Conservation (phyloP, 2,113 vertebrate genomes). For the Microtus ochrogaster region DNA sequence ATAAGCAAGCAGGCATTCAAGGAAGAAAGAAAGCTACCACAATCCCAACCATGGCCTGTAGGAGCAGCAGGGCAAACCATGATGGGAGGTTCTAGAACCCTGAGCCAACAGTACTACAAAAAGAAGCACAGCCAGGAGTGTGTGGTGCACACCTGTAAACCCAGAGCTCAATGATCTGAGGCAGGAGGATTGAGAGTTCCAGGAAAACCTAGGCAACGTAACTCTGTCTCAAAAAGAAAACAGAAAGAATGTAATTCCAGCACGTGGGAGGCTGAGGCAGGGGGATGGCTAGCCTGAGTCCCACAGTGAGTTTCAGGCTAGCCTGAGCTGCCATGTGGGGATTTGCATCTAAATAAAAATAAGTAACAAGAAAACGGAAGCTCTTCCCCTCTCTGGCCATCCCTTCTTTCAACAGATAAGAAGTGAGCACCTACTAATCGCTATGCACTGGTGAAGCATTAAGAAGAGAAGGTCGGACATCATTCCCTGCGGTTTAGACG, state of each 20-base stretch:
- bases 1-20: background rate
- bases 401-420: background rate
- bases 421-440: background rate
- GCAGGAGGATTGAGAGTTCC: background rate
- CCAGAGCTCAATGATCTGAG: background rate
- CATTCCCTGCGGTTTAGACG: background rate
- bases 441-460: background rate
- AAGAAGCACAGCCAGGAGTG: background rate
- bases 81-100: background rate
- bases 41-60: fast-evolving
- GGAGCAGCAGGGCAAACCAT: background rate
- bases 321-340: background rate
- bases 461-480: background rate
- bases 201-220: background rate
- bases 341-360: background rate
- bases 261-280: background rate
- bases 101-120: background rate
- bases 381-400: background rate
- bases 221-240: background rate
- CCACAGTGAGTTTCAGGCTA: background rate
- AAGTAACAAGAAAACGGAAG: background rate
- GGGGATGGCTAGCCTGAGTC: too few species aligned
- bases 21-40: background rate
- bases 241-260: background rate
- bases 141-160: background rate